These are phyloP conservation scores for Aphidius ervi DNA, from an alignment of 1,140 invertebrate species.

Conservation along the genomic window DNA sequence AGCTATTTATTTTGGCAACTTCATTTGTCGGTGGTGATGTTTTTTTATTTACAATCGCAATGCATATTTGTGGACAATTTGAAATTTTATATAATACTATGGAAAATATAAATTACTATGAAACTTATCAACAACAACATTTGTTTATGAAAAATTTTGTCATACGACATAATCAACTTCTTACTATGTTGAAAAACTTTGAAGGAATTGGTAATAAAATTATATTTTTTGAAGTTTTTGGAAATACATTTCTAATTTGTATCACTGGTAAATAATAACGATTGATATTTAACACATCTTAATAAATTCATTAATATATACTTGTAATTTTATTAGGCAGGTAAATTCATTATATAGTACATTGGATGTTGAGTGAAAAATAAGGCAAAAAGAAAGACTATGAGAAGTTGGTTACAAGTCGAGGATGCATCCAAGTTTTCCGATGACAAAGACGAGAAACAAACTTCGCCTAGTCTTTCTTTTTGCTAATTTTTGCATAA, in stretches of 20 bases:
- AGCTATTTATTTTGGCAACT: slow-evolving; percentile 16
- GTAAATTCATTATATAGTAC: too few species aligned
- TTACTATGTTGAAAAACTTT: slow-evolving; percentile 15
- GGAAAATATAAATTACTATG: slow-evolving; percentile 12
- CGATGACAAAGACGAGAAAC: too few species aligned
- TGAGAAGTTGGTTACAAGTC: too few species aligned
- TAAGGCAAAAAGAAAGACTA: too few species aligned
- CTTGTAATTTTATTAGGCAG: too few species aligned
- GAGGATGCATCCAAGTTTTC: too few species aligned
- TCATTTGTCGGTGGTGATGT: slow-evolving; percentile 20
- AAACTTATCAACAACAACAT: background rate
- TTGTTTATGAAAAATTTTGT: slow-evolving; percentile 1
- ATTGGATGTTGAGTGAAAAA: too few species aligned
- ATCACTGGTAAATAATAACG: slow-evolving; percentile 12
- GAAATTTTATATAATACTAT: slow-evolving; percentile 17
- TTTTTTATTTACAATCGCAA: slow-evolving; percentile 18
- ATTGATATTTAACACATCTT: too few species aligned
- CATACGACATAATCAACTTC: slow-evolving; percentile 17
- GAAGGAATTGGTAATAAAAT: slow-evolving; percentile 17
- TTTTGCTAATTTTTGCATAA: too few species aligned
- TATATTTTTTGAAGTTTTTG: slow-evolving; percentile 15
- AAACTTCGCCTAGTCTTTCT: too few species aligned
- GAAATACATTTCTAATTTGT: slow-evolving; percentile 20
- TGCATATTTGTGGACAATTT: slow-evolving; percentile 26
- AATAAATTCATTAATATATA: too few species aligned